Percentiles rank a stretch among this genome's conserved stretches.
Conservation (phyloP, 2,797 vertebrate species). For the Coluber constrictor region DNA sequence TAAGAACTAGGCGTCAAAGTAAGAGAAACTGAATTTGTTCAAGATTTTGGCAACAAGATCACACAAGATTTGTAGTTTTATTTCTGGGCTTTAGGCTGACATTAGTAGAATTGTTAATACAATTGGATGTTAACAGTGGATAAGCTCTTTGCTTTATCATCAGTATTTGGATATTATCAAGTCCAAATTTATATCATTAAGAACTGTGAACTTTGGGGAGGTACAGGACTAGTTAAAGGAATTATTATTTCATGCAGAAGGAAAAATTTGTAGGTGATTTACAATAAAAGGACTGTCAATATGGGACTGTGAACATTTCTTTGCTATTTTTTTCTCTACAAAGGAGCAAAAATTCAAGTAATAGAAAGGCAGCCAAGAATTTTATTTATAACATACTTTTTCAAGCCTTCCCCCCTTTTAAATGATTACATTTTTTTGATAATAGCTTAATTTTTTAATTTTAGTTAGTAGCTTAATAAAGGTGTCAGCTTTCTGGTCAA, state of each 20-base stretch:
- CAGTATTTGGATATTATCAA: not conserved
- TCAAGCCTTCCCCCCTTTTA: not conserved
- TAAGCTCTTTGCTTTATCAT: not conserved
- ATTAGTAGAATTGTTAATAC: not conserved
- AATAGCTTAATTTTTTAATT: not conserved
- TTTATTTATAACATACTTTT: not conserved
- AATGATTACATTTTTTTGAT: not conserved
- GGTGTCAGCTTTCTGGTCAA: not conserved
- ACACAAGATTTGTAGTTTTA: not conserved
- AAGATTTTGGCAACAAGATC: not conserved
- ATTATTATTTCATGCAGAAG: not conserved
- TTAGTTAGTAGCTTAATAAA: not conserved
- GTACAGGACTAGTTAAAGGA: not conserved
- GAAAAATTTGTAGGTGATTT: not conserved
- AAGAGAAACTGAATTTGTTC: not conserved
- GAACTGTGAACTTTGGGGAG: not conserved
- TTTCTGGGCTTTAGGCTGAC: not conserved
- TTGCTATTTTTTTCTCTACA: not conserved
- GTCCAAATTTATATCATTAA: not conserved
- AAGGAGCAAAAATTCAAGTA: not conserved
- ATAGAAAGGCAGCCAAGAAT: not conserved
- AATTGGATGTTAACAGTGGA: not conserved
- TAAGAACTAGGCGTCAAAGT: not conserved
- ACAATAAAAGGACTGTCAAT: not conserved
- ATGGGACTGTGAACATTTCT: not conserved